Evolutionary conservation across 2,113 vertebrate species (phyloP).

Genomic region (Arizona elegans): DNA sequence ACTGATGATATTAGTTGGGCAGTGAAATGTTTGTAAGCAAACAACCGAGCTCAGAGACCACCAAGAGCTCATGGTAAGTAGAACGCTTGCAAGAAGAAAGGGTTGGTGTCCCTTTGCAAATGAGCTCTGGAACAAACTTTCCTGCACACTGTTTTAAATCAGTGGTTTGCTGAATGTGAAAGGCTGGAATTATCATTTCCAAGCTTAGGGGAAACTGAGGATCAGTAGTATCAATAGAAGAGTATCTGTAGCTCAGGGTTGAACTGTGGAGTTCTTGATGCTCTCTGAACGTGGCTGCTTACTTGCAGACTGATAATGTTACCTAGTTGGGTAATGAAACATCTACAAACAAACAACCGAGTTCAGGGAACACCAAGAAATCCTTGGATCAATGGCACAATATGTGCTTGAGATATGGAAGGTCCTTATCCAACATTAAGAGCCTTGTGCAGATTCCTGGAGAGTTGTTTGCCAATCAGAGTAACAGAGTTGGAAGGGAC

Average conservation of each 20-base stretch:
- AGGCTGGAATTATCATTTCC: background rate
- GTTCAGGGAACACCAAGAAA: background rate
- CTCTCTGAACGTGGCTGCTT: background rate
- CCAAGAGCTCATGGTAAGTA: background rate
- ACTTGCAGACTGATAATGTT: background rate
- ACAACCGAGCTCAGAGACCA: background rate
- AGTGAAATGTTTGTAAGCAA: background rate
- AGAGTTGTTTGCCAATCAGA: background rate
- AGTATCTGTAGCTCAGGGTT: too few relatives aligned
- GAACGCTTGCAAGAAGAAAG: background rate
- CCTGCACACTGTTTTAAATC: background rate
- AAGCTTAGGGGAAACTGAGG: background rate
- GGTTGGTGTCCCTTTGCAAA: background rate
- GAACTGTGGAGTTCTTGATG: background rate
- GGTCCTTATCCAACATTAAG: background rate
- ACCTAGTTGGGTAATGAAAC: background rate
- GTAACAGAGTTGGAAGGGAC: too few relatives aligned
- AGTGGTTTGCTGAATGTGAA: background rate
- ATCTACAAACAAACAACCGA: background rate
- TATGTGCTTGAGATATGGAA: background rate
- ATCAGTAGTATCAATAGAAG: background rate
- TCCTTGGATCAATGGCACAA: background rate
- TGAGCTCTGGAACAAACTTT: background rate
- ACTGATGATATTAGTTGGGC: background rate
- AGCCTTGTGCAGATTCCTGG: background rate